Percentiles rank a stretch among this genome's conserved stretches.
These are phyloP conservation scores for Xenopus laevis DNA, from an alignment of 2,113 vertebrate genomes.

Conservation along the genomic window DNA sequence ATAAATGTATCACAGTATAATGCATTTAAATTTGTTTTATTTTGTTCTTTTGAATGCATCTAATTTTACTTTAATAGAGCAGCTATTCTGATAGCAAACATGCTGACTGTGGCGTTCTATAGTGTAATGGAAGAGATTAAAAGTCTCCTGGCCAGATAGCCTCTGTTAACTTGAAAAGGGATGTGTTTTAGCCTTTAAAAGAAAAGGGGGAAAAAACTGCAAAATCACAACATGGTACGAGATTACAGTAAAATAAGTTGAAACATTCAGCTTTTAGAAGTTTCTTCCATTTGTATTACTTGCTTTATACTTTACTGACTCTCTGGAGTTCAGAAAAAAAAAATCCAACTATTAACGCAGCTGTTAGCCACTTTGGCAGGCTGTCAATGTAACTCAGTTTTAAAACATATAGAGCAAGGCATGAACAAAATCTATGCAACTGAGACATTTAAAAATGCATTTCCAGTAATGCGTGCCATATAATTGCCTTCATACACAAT, in stretches of 20 bases:
- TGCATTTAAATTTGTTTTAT: too few relatives aligned
- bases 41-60: background rate
- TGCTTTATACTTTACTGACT: slow-evolving; percentile 25
- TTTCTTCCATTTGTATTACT: slow-evolving; percentile 29
- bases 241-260: slow-evolving; percentile 16
- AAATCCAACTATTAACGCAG: slow-evolving; percentile 43
- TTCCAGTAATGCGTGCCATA: slow-evolving; percentile 39
- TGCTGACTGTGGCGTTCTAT: background rate
- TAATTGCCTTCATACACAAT: slow-evolving; percentile 41
- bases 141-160: slow-evolving; percentile 14
- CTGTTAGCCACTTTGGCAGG: slow-evolving; percentile 44
- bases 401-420: slow-evolving; percentile 44
- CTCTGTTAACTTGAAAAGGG: slow-evolving; percentile 2
- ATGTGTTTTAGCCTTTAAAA: slow-evolving; percentile 4
- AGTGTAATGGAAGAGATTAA: slow-evolving; percentile 18
- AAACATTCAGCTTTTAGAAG: slow-evolving; percentile 25
- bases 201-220: background rate
- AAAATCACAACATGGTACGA: slow-evolving; percentile 26
- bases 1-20: too few relatives aligned
- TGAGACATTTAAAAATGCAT: slow-evolving; percentile 43
- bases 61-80: background rate
- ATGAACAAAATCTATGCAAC: slow-evolving; percentile 44
- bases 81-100: slow-evolving; percentile 1
- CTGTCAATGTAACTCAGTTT: slow-evolving; percentile 39
- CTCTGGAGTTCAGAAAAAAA: slow-evolving; percentile 15